phyloP scores from a whole-genome alignment of 2,888 invertebrate species.

The Drepanosiphum platanoidis region DNA sequence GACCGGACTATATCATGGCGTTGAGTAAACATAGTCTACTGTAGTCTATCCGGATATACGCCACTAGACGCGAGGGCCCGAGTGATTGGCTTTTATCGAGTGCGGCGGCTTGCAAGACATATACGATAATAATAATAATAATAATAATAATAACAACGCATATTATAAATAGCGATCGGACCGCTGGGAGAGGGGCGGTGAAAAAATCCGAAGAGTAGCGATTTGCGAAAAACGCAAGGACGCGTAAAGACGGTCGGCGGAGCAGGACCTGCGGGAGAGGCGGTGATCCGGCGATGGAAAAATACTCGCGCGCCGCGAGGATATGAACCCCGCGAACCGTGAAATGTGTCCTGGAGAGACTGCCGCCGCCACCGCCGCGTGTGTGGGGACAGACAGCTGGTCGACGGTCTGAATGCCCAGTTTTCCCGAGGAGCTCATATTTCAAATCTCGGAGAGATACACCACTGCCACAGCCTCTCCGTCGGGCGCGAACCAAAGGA shows the following conservation, averaged over 20 bases:
- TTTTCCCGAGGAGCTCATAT: slow-evolving; percentile 53
- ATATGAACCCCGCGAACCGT: slow-evolving; percentile 12
- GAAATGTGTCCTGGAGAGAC: slow-evolving; percentile 15
- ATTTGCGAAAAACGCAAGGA: slow-evolving; percentile 15
- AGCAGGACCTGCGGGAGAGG: background rate
- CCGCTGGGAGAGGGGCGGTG: background rate
- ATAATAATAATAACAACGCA: too few species aligned
- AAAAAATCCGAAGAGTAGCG: background rate
- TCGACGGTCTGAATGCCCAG: slow-evolving; percentile 51
- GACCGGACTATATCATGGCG: too few species aligned
- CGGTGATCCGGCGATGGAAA: background rate
- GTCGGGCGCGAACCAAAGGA: background rate
- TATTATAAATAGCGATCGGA: too few species aligned
- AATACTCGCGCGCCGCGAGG: background rate
- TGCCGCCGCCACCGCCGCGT: background rate
- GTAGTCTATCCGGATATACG: too few species aligned
- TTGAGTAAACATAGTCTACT: too few species aligned
- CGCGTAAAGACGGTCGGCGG: slow-evolving; percentile 12
- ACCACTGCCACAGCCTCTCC: too few species aligned
- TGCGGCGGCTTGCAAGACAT: too few species aligned
- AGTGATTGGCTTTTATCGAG: background rate
- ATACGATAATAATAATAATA: too few species aligned
- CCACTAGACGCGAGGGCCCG: background rate
- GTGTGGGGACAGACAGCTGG: slow-evolving; percentile 44
- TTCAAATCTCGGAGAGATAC: slow-evolving; percentile 50